Evolutionary conservation across 2,888 invertebrate species (phyloP), one percentile per base, ranked within the genome.

Genomic region (Megamerina dolium): DNA sequence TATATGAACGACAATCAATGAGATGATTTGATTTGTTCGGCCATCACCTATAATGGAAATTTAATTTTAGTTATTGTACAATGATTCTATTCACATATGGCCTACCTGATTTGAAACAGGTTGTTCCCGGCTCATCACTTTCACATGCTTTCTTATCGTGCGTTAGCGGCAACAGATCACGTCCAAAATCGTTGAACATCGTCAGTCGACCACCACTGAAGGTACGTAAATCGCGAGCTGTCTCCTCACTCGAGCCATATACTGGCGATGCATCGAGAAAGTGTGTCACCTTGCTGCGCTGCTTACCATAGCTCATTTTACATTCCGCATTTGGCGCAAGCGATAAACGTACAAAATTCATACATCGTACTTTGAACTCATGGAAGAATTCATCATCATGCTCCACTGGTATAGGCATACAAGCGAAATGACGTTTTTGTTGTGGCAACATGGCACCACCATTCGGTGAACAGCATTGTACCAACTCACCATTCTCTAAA

Each of bases 21-120:
- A 83, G 8, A 87, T 80, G 55, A 86, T 81, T 65, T 87, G 87
- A 70, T 89, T 88, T 2, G 80, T 82, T 49, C 87, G 79, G 4
- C 76, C 76, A 61, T 89, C 89, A 10, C 88, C 88, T 31, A 13
- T 16, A 32, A 16, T 16, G 9, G 9, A 17, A 17, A 16, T 13
- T 32, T 32, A 17, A 32, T 8, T n/a, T n/a, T n/a, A n/a, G n/a
- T n/a, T n/a, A n/a, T 23, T 8, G 10, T 23, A 23, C 10, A 23
- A 23, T 23, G 10, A 23, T 23, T 8, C 12, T 29, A 30, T n/a
- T 17, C 2, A 42, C 53, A n/a, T n/a, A n/a, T n/a, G n/a, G n/a
- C n/a, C 48, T 42, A 66, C 68, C 66, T 18, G 67, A 69, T 35
- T 66, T 59, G 59, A 85, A 87, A 58, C 87, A 87, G 13, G 82